Percentiles rank a stretch among this genome's conserved stretches.
Evolutionary conservation across 2,113 vertebrate genomes (phyloP).

Genomic region (Antigone vipio): DNA sequence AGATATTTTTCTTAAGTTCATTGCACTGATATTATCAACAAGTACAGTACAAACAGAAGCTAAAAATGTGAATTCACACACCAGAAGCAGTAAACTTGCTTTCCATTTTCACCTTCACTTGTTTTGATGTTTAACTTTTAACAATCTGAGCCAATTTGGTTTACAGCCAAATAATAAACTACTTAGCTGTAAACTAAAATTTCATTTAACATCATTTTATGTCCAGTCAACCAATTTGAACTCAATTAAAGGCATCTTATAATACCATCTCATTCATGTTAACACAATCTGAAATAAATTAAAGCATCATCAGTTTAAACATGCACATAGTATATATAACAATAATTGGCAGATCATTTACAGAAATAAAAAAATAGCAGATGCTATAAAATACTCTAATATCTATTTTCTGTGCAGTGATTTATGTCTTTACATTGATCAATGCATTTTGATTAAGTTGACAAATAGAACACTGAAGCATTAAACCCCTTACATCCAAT

Average conservation of each 20-base stretch:
- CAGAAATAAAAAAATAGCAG: background rate
- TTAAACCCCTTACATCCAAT: background rate
- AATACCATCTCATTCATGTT: background rate
- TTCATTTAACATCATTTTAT: conserved; percentile 8
- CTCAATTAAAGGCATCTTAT: background rate
- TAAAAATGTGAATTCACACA: background rate
- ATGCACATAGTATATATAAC: background rate
- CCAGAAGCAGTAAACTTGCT: background rate
- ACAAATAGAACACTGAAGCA: background rate
- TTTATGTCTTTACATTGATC: background rate
- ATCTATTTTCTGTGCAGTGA: background rate
- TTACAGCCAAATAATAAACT: conserved; percentile 18
- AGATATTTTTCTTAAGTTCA: background rate
- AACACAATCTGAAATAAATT: background rate
- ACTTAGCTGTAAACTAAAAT: background rate
- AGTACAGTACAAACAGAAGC: background rate
- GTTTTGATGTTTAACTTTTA: conserved; percentile 18
- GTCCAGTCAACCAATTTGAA: background rate
- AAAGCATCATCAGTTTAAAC: background rate
- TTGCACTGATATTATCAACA: background rate
- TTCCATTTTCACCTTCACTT: conserved; percentile 10
- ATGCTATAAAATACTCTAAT: background rate
- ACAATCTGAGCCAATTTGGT: background rate
- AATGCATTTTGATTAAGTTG: background rate
- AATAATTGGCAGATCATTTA: background rate